Evolutionary conservation across 1,140 invertebrate genomes (phyloP), one percentile per base, ranked within the genome.

Genomic region (Bactericera cockerelli): DNA sequence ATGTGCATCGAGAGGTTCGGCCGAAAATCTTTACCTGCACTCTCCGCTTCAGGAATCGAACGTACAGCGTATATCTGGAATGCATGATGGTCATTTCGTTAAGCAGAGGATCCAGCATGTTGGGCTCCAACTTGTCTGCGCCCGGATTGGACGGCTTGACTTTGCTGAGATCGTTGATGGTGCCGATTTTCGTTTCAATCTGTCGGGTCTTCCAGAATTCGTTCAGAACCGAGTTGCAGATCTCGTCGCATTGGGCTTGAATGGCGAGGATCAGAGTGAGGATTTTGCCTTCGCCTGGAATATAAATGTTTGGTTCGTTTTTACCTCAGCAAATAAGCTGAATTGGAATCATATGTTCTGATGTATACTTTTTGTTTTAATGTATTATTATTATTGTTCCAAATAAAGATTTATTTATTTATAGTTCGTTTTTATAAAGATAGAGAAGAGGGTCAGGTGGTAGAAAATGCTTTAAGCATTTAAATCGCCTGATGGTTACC

Each of bases 41-140:
- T 49, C 42, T 49, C 4, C 42, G 42, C 19, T 53, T 13, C 22
- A 67, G 36, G 42, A 98, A 99, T 62, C 84, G 76, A 61, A 93
- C 82, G 70, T 98, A 99, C 0, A 98, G 74, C 70, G 95, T 89
- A 28, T 88, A 80, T 62, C 93, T 77, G 1, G 89, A 84, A 74
- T 94, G 93, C 70, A 97, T 84, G 19, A 97, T 75, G 0, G 92
- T 92, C 54, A 98, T 79, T 75, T 99, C 95, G 16, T 82, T 84
- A 42, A 98, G 79, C 3, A 95, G 73, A 0, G 86, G 78, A 75
- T 98, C 96, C 10, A 95, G 75, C 62, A 89, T 83, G 67, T 91
- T 86, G 0, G 93, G 86, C 72, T 95, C 87, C 4, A 79, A 70
- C 67, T 77, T 53, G 2, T 58, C 62, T 2, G 38, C 22, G 59